Percentiles rank a stretch among this genome's conserved stretches.
Evolutionary conservation across 37 sponge, comb jelly and placozoan species (phyloP).

Genomic region (Petrosia ficiformis): DNA sequence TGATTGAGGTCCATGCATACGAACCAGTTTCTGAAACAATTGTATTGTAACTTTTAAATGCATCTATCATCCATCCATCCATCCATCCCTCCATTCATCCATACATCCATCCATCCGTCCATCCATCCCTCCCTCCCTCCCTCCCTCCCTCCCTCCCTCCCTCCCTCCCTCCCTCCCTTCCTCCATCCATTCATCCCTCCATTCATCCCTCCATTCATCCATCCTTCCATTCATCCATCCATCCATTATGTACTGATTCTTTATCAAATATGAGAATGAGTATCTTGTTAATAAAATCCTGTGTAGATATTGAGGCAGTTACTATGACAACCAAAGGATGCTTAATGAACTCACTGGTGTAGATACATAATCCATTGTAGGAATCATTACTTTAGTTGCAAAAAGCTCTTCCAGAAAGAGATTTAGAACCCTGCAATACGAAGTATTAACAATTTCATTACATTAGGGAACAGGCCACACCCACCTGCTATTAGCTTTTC

Average conservation of each 20-base stretch:
- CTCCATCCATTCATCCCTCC: no score
- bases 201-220: no score
- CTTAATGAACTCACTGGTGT: slow-evolving; percentile 56
- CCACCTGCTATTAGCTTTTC: slow-evolving; percentile 12
- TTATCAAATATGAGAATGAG: slow-evolving; percentile 36
- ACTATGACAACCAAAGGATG: neutral
- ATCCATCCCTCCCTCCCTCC: no score
- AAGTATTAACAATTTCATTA: neutral
- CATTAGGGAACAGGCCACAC: neutral
- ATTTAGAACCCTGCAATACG: slow-evolving; percentile 30
- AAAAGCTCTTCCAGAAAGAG: slow-evolving; percentile 54
- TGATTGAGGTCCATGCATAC: neutral
- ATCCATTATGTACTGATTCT: no score
- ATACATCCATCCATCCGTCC: no score
- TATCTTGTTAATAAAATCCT: slow-evolving; percentile 66
- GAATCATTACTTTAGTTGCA: slow-evolving; percentile 46
- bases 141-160: no score
- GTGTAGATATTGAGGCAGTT: neutral
- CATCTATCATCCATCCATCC: no score
- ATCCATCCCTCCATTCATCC: no score
- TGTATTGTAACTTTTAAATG: no score
- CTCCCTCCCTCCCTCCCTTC: no score
- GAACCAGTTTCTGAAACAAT: neutral
- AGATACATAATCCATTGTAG: slow-evolving; percentile 55
- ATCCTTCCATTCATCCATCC: no score